Evolutionary conservation across 2,113 vertebrate species (phyloP), one percentile per base, ranked within the genome.

Genomic region (Acanthisitta chloris): DNA sequence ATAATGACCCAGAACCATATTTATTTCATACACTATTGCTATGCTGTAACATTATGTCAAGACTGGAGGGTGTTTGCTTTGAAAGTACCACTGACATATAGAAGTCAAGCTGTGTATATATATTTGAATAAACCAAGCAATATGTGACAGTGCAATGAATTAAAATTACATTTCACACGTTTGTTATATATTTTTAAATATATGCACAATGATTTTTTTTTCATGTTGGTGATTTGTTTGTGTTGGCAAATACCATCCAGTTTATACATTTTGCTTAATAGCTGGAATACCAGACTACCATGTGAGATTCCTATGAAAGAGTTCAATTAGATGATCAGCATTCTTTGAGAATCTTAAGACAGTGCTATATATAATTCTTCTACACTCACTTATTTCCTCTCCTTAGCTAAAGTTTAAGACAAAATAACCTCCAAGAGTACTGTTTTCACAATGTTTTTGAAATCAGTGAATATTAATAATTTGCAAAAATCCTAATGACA

Each of bases 121-220:
- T 64, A 78, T 93, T 81, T 79, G 29, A 29, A 95, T 90, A 96
- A 96, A 29, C 25, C 58, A 92, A 94, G 48, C 14, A 94, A 88
- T 97, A 85, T 31, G 14, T 74, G 36, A 77, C 62, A 36, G 45
- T 40, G 42, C 18, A 81, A 93, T 88, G 91, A 64, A 77, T 67
- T 83, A 76, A 91, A 72, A 88, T 72, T 72, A 82, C 5, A 17
- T 71, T 90, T 87, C 45, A 76, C 25, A 76, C 4, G 34, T 85
- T 70, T 46, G 25, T 61, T 90, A 85, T 86, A 85, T 94, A 45
- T 31, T 80, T 84, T 84, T 86, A 66, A 77, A 83, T 36, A 15
- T 26, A 79, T 58, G 67, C 17, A 58, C 19, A 58, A 38, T 59
- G 18, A 57, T 89, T 77, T 58, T 54, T 59, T 64, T 85, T 67